These are phyloP conservation scores for Ochropleura plecta DNA, from an alignment of 2,888 invertebrate species.

Conservation along the genomic window DNA sequence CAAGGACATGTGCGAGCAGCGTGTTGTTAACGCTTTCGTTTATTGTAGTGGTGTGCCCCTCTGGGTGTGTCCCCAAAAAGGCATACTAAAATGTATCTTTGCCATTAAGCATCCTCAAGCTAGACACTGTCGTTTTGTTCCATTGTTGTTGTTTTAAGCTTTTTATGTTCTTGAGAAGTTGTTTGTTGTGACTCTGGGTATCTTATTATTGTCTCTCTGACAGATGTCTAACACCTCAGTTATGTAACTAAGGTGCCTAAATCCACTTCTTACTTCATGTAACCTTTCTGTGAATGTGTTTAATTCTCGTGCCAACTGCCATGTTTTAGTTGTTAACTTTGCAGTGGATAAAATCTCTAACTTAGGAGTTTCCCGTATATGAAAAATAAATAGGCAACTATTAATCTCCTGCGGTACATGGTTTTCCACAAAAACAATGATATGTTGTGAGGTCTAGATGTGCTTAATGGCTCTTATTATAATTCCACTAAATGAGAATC, in stretches of 20 bases:
- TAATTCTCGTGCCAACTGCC: slow-evolving; percentile 70
- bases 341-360: slow-evolving; percentile 17
- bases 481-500: slow-evolving; percentile 9
- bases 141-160: slow-evolving; percentile 82
- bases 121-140: slow-evolving; percentile 79
- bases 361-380: not conserved
- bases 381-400: not conserved
- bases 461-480: slow-evolving; percentile 17
- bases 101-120: slow-evolving; percentile 79
- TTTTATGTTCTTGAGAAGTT: slow-evolving; percentile 84
- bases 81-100: slow-evolving; percentile 79
- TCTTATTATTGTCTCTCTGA: slow-evolving; percentile 75
- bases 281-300: slow-evolving; percentile 80
- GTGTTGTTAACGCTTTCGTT: slow-evolving; percentile 46
- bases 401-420: slow-evolving; percentile 13
- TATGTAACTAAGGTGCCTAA: slow-evolving; percentile 68
- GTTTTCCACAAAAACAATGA: slow-evolving; percentile 10
- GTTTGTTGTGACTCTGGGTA: slow-evolving; percentile 83
- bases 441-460: slow-evolving; percentile 13
- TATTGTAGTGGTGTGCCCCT: slow-evolving; percentile 74
- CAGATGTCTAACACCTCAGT: slow-evolving; percentile 72
- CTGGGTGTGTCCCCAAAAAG: slow-evolving; percentile 79
- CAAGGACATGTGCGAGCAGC: slow-evolving; percentile 13
- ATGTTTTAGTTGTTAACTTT: slow-evolving; percentile 35
- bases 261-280: slow-evolving; percentile 75